These are phyloP conservation scores for Gallinago jamesoni DNA, from an alignment of 2,113 vertebrate species.

Conservation along the genomic window DNA sequence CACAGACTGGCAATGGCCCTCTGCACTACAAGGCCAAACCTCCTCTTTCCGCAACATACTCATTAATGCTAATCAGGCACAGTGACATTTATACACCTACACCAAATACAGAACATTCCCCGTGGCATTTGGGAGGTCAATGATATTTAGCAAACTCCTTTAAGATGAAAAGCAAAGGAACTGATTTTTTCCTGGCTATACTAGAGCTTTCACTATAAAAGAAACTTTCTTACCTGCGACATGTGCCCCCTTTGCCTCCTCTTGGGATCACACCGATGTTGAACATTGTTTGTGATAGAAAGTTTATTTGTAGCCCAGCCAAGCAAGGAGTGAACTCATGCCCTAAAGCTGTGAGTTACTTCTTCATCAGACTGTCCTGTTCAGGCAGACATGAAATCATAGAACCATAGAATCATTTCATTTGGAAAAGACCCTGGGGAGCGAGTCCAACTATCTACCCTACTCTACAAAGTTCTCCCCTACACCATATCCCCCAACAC, in stretches of 20 bases:
- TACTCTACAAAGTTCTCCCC: no score
- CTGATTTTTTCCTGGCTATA: not conserved
- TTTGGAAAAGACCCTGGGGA: no score
- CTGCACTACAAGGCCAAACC: not conserved
- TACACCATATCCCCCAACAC: no score
- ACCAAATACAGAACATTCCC: not conserved
- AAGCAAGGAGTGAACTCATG: not conserved
- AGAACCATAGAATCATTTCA: no score
- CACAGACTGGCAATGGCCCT: not conserved
- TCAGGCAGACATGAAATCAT: not conserved
- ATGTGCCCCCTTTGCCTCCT: not conserved
- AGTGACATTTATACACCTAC: fast-evolving
- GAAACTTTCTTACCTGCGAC: not conserved
- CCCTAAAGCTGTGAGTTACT: not conserved
- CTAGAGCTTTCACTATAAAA: not conserved
- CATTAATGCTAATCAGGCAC: not conserved
- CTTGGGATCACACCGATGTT: fast-evolving
- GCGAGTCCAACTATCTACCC: no score
- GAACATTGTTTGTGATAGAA: not conserved
- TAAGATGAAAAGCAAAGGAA: not conserved
- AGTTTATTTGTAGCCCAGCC: not conserved
- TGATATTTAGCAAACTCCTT: not conserved
- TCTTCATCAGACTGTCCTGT: not conserved
- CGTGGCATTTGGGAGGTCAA: not conserved
- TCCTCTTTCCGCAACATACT: not conserved